These are phyloP conservation scores for Chromis chromis DNA, from an alignment of 2,797 vertebrate genomes.

Conservation along the genomic window DNA sequence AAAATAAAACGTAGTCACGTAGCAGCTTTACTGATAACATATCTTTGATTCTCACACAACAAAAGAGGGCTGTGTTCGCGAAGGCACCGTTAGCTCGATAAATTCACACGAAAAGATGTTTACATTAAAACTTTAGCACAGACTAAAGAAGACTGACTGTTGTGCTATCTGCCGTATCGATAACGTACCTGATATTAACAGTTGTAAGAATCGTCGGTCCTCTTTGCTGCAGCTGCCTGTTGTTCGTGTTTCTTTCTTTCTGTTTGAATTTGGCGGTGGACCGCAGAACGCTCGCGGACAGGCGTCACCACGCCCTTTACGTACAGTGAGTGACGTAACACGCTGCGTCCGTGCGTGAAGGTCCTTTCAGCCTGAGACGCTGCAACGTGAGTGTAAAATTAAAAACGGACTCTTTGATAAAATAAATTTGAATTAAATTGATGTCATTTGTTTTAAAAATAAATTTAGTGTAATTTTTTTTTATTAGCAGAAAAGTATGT, in stretches of 20 bases:
- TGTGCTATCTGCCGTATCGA: accelerated
- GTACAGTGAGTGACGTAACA: constrained; percentile 41
- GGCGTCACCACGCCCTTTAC: constrained; percentile 53
- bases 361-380: not conserved
- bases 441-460: too few relatives aligned
- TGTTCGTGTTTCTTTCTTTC: constrained; percentile 50
- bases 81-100: not conserved
- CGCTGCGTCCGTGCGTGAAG: constrained; percentile 7
- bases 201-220: not conserved
- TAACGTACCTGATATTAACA: constrained; percentile 31
- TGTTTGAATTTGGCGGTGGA: constrained; percentile 87
- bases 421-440: too few relatives aligned
- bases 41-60: not conserved
- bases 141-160: accelerated
- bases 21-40: not conserved
- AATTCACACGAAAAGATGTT: not conserved
- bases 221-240: not conserved
- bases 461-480: too few relatives aligned
- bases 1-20: not conserved
- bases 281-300: not conserved
- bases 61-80: not conserved
- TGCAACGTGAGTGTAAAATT: not conserved
- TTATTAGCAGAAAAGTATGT: too few relatives aligned
- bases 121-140: not conserved
- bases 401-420: not conserved